Conservation (phyloP, 2,797 vertebrate species). For the Xenopus petersii region DNA sequence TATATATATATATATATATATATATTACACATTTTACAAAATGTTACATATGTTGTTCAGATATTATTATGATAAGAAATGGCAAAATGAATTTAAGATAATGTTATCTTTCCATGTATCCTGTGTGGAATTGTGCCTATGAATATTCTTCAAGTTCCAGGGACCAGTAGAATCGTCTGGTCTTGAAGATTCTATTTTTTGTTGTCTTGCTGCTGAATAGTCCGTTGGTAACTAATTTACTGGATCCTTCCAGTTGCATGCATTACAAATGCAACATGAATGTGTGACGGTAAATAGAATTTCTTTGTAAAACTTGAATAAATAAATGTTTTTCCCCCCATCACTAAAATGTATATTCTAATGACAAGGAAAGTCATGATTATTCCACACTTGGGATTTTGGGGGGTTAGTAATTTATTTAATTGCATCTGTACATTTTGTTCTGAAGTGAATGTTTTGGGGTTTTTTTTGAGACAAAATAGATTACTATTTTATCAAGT, state of each 20-base stretch:
- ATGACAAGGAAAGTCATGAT: slow-evolving; percentile 14
- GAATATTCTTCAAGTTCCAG: slow-evolving; percentile 42
- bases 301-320: slow-evolving; percentile 58
- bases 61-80: slow-evolving; percentile 29
- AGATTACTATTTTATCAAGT: slow-evolving; percentile 77
- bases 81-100: no score
- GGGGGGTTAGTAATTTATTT: slow-evolving; percentile 55
- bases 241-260: slow-evolving; percentile 70
- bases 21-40: slow-evolving; percentile 44
- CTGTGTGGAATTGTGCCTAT: slow-evolving; percentile 68
- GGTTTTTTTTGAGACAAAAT: slow-evolving; percentile 49
- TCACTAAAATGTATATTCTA: slow-evolving; percentile 50
- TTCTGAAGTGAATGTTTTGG: slow-evolving; percentile 62
- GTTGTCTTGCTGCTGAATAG: slow-evolving; percentile 67
- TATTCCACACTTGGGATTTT: slow-evolving; percentile 29
- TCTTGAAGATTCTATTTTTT: slow-evolving; percentile 1
- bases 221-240: slow-evolving; percentile 64
- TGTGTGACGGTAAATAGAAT: slow-evolving; percentile 61
- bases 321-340: slow-evolving; percentile 25
- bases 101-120: slow-evolving; percentile 45
- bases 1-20: slow-evolving; percentile 17
- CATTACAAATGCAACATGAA: slow-evolving; percentile 61
- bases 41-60: slow-evolving; percentile 54
- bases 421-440: slow-evolving; percentile 63
- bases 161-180: slow-evolving; percentile 9